These are phyloP conservation scores for Calypte anna DNA, from an alignment of 2,113 vertebrate genomes.

Conservation along the genomic window DNA sequence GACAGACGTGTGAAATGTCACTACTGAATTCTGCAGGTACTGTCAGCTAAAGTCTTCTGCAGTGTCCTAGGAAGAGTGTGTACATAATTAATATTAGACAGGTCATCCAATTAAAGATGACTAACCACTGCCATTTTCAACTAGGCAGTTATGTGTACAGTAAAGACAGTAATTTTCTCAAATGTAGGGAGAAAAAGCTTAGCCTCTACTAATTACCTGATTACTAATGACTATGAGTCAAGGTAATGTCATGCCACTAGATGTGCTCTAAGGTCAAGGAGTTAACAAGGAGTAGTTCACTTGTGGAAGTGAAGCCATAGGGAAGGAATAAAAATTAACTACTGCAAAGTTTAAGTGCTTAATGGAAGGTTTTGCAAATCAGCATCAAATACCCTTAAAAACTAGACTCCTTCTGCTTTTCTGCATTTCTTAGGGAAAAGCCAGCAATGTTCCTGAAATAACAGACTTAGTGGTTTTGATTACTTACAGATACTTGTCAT, in stretches of 20 bases:
- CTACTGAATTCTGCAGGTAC: neutral
- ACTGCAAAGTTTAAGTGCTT: neutral
- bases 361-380: neutral
- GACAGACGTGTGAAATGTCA: constrained; percentile 6
- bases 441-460: neutral
- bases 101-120: constrained; percentile 7
- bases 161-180: neutral
- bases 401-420: neutral
- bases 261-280: neutral
- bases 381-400: neutral
- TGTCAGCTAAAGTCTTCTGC: neutral
- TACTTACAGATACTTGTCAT: constrained; percentile 21
- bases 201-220: neutral
- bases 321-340: neutral
- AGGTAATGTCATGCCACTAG: neutral
- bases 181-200: neutral
- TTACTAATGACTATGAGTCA: neutral
- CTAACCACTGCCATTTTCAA: constrained; percentile 9
- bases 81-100: neutral
- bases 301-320: neutral
- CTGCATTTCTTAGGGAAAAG: neutral
- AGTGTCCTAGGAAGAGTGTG: constrained; percentile 1
- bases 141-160: neutral
- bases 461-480: constrained; percentile 12
- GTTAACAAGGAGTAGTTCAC: neutral